Base-by-base conservation (phyloP, 2,113 vertebrate species). In the Archilochus colubris region DNA sequence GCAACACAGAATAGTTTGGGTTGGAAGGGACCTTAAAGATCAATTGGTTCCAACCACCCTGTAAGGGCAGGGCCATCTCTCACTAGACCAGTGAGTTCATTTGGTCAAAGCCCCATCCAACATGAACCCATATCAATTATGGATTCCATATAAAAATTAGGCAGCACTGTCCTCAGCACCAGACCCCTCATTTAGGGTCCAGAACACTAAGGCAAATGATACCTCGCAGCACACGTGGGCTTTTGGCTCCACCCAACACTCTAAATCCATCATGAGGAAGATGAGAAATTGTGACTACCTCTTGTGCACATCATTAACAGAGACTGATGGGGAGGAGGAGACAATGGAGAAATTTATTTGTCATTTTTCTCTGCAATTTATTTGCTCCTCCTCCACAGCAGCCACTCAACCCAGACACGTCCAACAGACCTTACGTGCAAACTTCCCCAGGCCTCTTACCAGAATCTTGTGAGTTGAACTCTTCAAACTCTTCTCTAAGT, bases 201-300 rank as follows among this genome's bases (percentile, higher is more conserved):
- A 67, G 48, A 92, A 4, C 55, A 6, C 24, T 12, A 7, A 2
- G 10, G 15, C 54, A 62, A 82, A 14, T 28, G 43, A 33, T 27
- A 62, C 22, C 48, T 30, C 14, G 25, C 7, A 72, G 61, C 78
- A 38, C 78, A 67, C 0, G 0, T 0, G 9, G 33, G 23, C 31
- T 73, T 73, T 58, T 0, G 0, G 46, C 62, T 58, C 30, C 59
- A 80, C 0, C 0, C 2, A 3, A 48, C 9, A 43, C 31, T 5
- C 8, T 38, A 73, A 88, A 90, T 13, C 33, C 27, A 0, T 28
- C 27, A 0, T 28, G 30, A 61, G 18, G 61, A 85, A 90, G 40
- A 48, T 28, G 53, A 20, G 68, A 89, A 73, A 30, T 16, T 23
- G 1, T 19, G 7, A 74, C 40, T 86, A 67, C 16, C 36, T 86